Base-by-base conservation (phyloP, 1,140 invertebrate genomes). In the Chionoecetes opilio region DNA sequence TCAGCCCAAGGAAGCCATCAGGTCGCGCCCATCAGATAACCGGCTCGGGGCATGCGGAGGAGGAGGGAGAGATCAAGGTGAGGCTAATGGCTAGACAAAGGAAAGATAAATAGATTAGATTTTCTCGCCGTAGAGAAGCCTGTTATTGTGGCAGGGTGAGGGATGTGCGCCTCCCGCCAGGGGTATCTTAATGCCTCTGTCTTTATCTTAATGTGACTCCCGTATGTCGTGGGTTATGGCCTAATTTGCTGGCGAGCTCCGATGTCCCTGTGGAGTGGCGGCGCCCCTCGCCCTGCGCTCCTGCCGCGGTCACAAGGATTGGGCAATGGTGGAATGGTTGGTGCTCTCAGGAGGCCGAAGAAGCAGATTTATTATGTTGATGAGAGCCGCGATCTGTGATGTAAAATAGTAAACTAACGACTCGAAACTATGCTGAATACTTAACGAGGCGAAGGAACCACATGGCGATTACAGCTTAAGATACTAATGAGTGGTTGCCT, bases 101-200 rank as follows among this genome's bases (percentile, higher is more conserved):
- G 92, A 92, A 87, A 87, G 92, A 93, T 93, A 93, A 93, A 93
- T 93, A 87, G 92, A 93, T 93, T 85, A 86, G 38, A 93, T 93
- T 93, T 87, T 93, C 84, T 87, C 84, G 29, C 92, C 82, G 82
- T n/a, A 46, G 84, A 86, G 92, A n/a, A 93, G 34, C 92, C 31
- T 93, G 84, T 87, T 93, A 93, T 93, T 93, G 92, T 87, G 82
- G n/a, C 34, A 41, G 53, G 84, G 92, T 86, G 92, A 93, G 84
- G 92, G 92, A 93, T 93, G 92, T 32, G 37, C 14, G 35, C 91
- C 91, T 38, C 75, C 35, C 11, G 5, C n/a, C 29, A 9, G 53
- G 63, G 34, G 31, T 38, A 41, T 93, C 91, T 85, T 93, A 87
- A 87, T 93, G 92, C 34, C 37, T 29, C 38, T 87, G 92, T 53